These are phyloP conservation scores for Myopa tessellatipennis DNA, from an alignment of 2,888 invertebrate species.

Conservation along the genomic window DNA sequence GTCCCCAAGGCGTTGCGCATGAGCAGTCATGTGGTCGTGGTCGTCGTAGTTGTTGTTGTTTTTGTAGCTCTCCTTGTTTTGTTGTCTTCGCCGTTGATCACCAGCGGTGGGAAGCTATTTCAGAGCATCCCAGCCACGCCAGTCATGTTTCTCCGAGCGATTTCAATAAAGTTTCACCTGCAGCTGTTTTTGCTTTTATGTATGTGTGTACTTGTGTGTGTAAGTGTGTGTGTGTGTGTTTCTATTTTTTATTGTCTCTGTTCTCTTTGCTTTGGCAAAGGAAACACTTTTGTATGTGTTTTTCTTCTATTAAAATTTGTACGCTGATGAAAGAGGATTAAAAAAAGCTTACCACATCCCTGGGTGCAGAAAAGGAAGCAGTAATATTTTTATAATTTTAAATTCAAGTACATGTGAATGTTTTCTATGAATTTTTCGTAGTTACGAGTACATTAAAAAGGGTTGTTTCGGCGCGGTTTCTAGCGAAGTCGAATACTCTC, in stretches of 20 bases:
- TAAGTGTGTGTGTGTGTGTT: no score
- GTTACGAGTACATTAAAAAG: no score
- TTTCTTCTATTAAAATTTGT: not conserved
- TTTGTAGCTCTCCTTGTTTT: not conserved
- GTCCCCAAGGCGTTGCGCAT: slow-evolving; percentile 28
- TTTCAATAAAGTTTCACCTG: slow-evolving; percentile 25
- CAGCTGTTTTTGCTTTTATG: slow-evolving; percentile 2
- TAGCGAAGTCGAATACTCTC: no score
- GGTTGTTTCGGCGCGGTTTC: no score
- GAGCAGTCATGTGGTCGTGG: slow-evolving; percentile 22
- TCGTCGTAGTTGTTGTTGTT: slow-evolving; percentile 4
- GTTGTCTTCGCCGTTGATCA: not conserved
- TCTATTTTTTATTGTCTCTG: no score
- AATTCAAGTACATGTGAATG: no score
- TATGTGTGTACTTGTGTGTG: no score
- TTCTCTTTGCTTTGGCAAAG: no score
- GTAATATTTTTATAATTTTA: no score
- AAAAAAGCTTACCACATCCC: not conserved
- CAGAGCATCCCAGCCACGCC: not conserved
- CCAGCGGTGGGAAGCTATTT: not conserved
- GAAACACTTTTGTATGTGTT: not conserved
- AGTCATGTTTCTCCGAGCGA: not conserved
- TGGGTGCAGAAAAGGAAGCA: no score
- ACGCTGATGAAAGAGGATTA: not conserved
- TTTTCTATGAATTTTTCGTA: no score